These are phyloP conservation scores for Lutjanus campechanus DNA, from an alignment of 2,797 vertebrate genomes.

Conservation along the genomic window DNA sequence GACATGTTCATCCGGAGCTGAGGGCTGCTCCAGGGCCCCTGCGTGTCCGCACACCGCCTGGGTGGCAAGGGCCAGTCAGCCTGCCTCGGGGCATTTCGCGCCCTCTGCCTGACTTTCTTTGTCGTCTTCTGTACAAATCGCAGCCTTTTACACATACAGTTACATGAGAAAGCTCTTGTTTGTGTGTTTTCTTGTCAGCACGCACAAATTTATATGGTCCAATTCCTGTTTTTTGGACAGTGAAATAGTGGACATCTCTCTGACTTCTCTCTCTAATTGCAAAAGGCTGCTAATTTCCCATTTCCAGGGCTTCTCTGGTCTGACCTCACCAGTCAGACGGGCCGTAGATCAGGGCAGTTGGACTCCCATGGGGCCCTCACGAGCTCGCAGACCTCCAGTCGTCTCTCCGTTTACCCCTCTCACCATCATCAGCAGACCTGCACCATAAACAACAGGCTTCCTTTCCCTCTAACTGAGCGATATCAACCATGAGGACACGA, in stretches of 20 bases:
- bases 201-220: background rate
- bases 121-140: slow-evolving; percentile 64
- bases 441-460: slow-evolving; percentile 95
- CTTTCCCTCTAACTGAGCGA: slow-evolving; percentile 77
- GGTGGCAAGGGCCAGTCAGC: slow-evolving; percentile 86
- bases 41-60: slow-evolving; percentile 76
- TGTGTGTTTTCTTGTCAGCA: slow-evolving; percentile 29
- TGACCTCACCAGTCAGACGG: slow-evolving; percentile 88
- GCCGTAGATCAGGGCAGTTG: slow-evolving; percentile 79
- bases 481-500: slow-evolving; percentile 60
- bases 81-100: slow-evolving; percentile 86
- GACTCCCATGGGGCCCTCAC: slow-evolving; percentile 84
- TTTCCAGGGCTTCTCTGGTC: slow-evolving; percentile 88
- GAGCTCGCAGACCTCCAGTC: slow-evolving; percentile 85
- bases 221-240: slow-evolving; percentile 17
- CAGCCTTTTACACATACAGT: slow-evolving; percentile 45
- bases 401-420: slow-evolving; percentile 87
- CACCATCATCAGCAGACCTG: slow-evolving; percentile 89
- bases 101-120: slow-evolving; percentile 68
- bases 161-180: slow-evolving; percentile 41
- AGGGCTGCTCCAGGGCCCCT: slow-evolving; percentile 72
- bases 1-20: slow-evolving; percentile 84
- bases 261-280: slow-evolving; percentile 84
- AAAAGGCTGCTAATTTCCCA: slow-evolving; percentile 91
- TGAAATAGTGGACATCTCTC: slow-evolving; percentile 45